Base-by-base conservation (phyloP, 2,888 invertebrate species). In the Clepsis dumicolana region DNA sequence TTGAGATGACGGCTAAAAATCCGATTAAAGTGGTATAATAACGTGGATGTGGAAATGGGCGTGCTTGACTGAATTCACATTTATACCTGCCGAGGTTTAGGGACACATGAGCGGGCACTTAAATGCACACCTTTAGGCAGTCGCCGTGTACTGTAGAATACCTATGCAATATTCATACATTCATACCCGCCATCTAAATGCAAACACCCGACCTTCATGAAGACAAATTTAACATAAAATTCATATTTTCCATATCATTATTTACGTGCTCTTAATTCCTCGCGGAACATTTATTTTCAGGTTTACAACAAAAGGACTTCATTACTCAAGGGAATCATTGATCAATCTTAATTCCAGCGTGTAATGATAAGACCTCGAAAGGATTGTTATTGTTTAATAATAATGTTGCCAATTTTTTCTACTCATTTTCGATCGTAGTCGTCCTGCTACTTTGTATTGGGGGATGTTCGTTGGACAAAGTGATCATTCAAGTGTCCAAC, bases 151-250 rank as follows among this genome's bases (percentile, higher is more conserved):
- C 18, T 14, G 7, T 14, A 32, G 25, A 48, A 66, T 56, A 59
- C 57, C 52, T 63, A 68, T 64, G 68, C 52, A 64, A 64, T 64
- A 68, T 68, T 68, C 68, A 63, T 65, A 65, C 60, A 57, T 68
- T 68, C 64, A 52, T 35, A 38, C 62, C 56, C 54, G 35, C 41
- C 27, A 56, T 66, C 66, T 66, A 66, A 61, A 66, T 66, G 66
- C 61, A 66, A 66, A 66, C 66, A 35, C 61, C 27, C 16, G 54
- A 48, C 48, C 61, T 54, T 66, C 61, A 66, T 50, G 54, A 62
- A 62, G 62, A 63, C 18, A 53, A n/a, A 66, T 61, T 66, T 62
- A 38, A 62, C 66, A 66, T 66, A 66, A 62, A 66, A 66, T 66
- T 35, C 66, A 66, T 66, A 62, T 62, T 66, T 27, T n/a, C 61